These are phyloP conservation scores for Drosophila takahashii DNA, from an alignment of 1,140 invertebrate genomes.

Conservation along the genomic window DNA sequence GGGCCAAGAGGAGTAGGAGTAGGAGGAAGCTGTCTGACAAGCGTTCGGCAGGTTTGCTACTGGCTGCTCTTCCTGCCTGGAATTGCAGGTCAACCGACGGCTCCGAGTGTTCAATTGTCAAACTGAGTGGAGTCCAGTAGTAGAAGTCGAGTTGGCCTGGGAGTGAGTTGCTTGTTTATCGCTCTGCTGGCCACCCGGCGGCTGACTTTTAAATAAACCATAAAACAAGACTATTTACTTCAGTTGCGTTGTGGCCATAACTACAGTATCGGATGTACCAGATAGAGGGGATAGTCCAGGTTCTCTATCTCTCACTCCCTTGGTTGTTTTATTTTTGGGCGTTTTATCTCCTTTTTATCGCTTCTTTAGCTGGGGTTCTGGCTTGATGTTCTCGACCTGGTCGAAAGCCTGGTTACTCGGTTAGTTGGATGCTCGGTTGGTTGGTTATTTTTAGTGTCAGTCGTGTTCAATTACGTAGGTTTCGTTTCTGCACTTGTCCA, in stretches of 20 bases:
- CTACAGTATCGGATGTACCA: slow-evolving; percentile 36
- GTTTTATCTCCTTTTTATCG: slow-evolving; percentile 81
- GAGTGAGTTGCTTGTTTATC: slow-evolving; percentile 61
- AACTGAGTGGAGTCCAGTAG: slow-evolving; percentile 21
- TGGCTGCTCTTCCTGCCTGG: slow-evolving; percentile 21
- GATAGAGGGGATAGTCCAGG: slow-evolving; percentile 8
- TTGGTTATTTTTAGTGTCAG: slow-evolving; percentile 76
- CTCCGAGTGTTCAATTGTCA: slow-evolving; percentile 70
- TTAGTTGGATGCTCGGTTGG: slow-evolving; percentile 28
- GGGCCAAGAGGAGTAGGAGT: slow-evolving; percentile 1
- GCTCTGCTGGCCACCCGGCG: slow-evolving; percentile 30
- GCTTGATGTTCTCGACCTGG: slow-evolving; percentile 32
- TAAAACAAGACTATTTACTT: slow-evolving; percentile 83
- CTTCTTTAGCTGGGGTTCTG: slow-evolving; percentile 69
- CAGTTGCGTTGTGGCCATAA: slow-evolving; percentile 75
- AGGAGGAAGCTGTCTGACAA: slow-evolving; percentile 34
- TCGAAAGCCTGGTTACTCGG: slow-evolving; percentile 17
- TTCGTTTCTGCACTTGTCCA: slow-evolving; percentile 51
- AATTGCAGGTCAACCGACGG: slow-evolving; percentile 49
- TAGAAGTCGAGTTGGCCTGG: slow-evolving; percentile 4
- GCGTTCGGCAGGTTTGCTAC: slow-evolving; percentile 59
- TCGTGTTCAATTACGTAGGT: slow-evolving; percentile 74
- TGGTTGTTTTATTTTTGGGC: slow-evolving; percentile 30
- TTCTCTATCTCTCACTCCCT: slow-evolving; percentile 16
- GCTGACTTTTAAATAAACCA: slow-evolving; percentile 80